These are phyloP conservation scores for Sebastes kiyomatsui DNA, from an alignment of 2,797 vertebrate genomes.

Conservation along the genomic window DNA sequence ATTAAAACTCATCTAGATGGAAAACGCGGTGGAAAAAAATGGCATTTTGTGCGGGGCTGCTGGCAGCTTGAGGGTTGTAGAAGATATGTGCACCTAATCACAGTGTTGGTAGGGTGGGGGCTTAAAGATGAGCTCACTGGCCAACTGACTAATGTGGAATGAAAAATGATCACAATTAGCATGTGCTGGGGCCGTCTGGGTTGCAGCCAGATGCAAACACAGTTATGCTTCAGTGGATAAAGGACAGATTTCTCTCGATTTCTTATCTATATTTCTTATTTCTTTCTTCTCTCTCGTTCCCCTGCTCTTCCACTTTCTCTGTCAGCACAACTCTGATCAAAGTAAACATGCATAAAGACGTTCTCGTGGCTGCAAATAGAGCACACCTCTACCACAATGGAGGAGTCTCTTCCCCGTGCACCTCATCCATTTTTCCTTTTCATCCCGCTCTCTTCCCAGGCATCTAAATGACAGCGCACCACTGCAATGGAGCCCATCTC, in stretches of 20 bases:
- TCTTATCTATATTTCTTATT: neutral
- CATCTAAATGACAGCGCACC: conserved; percentile 68
- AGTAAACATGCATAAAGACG: conserved; percentile 56
- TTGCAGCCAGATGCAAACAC: conserved; percentile 53
- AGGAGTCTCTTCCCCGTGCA: conserved; percentile 36
- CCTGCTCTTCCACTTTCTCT: neutral
- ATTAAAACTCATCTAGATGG: conserved; percentile 85
- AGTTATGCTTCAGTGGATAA: conserved; percentile 24
- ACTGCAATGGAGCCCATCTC: conserved; percentile 68
- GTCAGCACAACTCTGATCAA: conserved; percentile 43
- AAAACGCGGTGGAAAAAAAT: conserved; percentile 70
- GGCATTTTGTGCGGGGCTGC: conserved; percentile 69
- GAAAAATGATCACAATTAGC: conserved; percentile 78
- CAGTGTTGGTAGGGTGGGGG: conserved; percentile 14
- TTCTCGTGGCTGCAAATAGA: conserved; percentile 25
- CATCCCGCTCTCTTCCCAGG: conserved; percentile 55
- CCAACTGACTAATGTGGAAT: conserved; percentile 71
- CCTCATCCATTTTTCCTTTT: conserved; percentile 61
- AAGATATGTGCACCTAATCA: conserved; percentile 69
- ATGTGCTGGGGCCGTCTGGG: conserved; percentile 44
- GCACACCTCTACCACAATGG: conserved; percentile 16
- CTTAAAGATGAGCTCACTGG: conserved; percentile 42
- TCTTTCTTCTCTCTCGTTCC: neutral
- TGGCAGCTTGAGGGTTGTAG: conserved; percentile 55
- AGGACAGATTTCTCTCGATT: neutral